Evolutionary conservation across 2,113 vertebrate species (phyloP).

Genomic region (Clinocottus analis): DNA sequence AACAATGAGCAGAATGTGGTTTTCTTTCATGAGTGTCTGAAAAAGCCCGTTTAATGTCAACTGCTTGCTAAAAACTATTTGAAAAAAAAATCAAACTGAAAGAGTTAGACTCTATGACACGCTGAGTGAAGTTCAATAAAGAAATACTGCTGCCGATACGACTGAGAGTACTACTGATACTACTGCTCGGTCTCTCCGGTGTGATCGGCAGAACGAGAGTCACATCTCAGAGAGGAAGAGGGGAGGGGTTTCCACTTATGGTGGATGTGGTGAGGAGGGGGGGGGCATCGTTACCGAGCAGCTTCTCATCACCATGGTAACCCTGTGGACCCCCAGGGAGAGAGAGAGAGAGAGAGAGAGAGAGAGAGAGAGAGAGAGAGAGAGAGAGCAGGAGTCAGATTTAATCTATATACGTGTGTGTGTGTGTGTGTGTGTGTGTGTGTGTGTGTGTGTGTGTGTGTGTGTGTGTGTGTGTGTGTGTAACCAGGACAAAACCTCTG

Average conservation of each 20-base stretch:
- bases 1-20: not conserved
- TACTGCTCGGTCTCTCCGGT: not conserved
- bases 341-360: slow-evolving; percentile 32
- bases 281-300: slow-evolving; percentile 70
- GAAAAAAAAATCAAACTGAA: no score
- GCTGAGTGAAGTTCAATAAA: not conserved
- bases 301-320: slow-evolving; percentile 66
- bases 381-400: slow-evolving; percentile 36
- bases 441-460: no score
- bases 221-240: slow-evolving; percentile 36
- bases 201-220: slow-evolving; percentile 12
- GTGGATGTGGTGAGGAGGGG: no score
- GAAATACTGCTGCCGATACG: not conserved
- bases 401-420: slow-evolving; percentile 5
- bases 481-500: no score
- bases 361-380: slow-evolving; percentile 37
- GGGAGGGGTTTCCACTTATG: not conserved
- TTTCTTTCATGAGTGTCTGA: not conserved
- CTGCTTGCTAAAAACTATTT: not conserved
- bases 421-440: no score
- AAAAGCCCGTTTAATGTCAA: not conserved
- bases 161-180: no score
- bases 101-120: not conserved
- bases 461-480: no score
- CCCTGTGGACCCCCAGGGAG: slow-evolving; percentile 37